A percentile compares a stretch with the other conserved stretches of the same genome.
Conservation (phyloP, 2,113 vertebrate genomes). For the Microtus oregoni region DNA sequence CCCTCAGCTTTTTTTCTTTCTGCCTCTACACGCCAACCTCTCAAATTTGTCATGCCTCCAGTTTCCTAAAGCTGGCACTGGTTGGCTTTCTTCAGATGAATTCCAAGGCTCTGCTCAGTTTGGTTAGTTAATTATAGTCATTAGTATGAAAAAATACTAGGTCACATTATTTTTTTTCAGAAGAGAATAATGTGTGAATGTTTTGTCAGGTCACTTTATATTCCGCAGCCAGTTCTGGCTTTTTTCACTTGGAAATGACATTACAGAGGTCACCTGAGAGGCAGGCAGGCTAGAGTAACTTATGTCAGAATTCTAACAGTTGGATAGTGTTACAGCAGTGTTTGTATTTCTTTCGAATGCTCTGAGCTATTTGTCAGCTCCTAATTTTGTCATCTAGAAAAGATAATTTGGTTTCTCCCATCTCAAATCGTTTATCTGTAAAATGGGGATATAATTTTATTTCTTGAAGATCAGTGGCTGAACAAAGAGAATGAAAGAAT, state of each 20-base stretch:
- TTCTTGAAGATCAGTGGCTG: conserved; percentile 34
- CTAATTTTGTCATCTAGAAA: conserved; percentile 6
- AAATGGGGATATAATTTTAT: conserved; percentile 56
- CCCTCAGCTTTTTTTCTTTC: conserved; percentile 52
- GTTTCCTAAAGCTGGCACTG: conserved; percentile 43
- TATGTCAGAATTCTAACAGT: conserved; percentile 40
- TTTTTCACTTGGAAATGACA: conserved; percentile 67
- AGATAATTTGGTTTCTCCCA: conserved; percentile 46
- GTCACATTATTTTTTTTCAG: conserved; percentile 55
- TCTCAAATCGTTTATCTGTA: conserved; percentile 43
- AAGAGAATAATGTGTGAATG: conserved; percentile 15
- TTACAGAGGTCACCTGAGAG: conserved; percentile 68
- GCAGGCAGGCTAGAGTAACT: conserved; percentile 34
- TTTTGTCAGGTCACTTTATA: conserved; percentile 67
- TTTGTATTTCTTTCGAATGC: conserved; percentile 38
- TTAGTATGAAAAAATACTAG: conserved; percentile 74
- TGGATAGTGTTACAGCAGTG: background rate
- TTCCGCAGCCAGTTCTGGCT: conserved; percentile 43
- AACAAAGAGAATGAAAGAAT: conserved; percentile 31
- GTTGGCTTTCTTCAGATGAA: conserved; percentile 62
- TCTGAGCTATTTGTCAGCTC: background rate
- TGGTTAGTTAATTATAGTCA: conserved; percentile 73
- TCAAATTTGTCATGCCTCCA: conserved; percentile 57
- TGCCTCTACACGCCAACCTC: conserved; percentile 49
- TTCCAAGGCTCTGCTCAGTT: conserved; percentile 53